Evolutionary conservation across 2,113 vertebrate species (phyloP).

Genomic region (Lycaon pictus): DNA sequence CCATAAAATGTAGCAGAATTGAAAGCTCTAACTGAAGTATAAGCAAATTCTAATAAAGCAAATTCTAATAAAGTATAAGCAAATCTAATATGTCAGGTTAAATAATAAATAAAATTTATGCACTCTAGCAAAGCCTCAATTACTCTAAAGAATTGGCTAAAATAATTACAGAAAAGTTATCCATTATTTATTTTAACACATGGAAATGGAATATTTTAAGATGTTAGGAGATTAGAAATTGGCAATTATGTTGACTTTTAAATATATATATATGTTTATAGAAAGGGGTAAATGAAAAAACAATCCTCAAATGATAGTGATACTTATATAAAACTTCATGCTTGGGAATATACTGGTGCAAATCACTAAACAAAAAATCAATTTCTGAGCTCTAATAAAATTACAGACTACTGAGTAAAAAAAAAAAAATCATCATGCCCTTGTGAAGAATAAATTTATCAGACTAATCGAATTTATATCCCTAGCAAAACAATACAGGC

Average conservation of each 20-base stretch:
- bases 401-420: not conserved
- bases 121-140: not conserved
- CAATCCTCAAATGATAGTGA: not conserved
- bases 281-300: not conserved
- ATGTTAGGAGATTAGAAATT: not conserved
- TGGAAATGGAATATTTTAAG: not conserved
- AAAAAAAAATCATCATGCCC: not conserved
- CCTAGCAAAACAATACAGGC: not conserved
- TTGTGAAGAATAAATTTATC: conserved; percentile 23
- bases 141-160: not conserved
- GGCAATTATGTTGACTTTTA: not conserved
- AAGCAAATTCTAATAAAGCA: not conserved
- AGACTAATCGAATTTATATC: conserved; percentile 53
- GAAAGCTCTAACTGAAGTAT: not conserved
- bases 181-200: not conserved
- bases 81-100: not conserved
- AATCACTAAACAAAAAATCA: conserved; percentile 36
- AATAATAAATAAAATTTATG: not conserved
- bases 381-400: conserved; percentile 31
- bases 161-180: not conserved
- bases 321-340: not conserved
- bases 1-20: not conserved
- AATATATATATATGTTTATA: not conserved
- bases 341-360: not conserved
- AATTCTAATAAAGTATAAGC: not conserved